Evolutionary conservation across 1,140 invertebrate species (phyloP), one percentile per base, ranked within the genome.

Genomic region (Lordiphosa clarofinis): DNA sequence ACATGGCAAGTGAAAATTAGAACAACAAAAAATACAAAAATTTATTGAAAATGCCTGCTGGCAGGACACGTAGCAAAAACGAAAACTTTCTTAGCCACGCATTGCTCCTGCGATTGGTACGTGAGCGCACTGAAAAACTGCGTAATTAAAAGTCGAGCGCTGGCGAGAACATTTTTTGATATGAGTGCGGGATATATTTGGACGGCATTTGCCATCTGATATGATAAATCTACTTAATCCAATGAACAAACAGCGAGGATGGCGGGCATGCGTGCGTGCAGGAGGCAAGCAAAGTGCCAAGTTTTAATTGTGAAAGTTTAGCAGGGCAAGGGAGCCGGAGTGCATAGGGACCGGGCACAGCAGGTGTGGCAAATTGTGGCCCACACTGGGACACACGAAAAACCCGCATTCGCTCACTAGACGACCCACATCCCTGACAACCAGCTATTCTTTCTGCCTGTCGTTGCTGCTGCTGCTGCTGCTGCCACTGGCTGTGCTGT

Each of bases 171-270:
- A 58, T 56, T 49, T 35, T 50, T 62, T 56, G 28, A 15, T 58
- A 55, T 54, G 52, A 21, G 21, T 21, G 21, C 21, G n/a, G 56
- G 56, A 70, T 69, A 71, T 81, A 66, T 81, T 57, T 63, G 64
- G 73, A 49, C 48, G 75, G 62, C 62, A 68, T 65, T 72, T 63
- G 57, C 52, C 56, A 56, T 59, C 54, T 76, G 57, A 84, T 84
- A 82, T 82, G 74, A 79, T 79, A 81, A 82, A 84, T 84, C 78
- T 75, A 84, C 78, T 84, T 82, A 82, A 82, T 72, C 78, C 78
- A 76, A 84, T 73, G 67, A 82, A 54, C 68, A 76, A 82, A 69
- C 63, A 65, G 52, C 52, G 47, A 73, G 73, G 81, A 65, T 70
- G 56, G 28, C 43, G 47, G 61, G 52, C 67, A 72, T 72, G 68